A percentile compares a stretch with the other conserved stretches of the same genome.
These are phyloP conservation scores for Mergus octosetaceus DNA, from an alignment of 2,797 vertebrate species.

Conservation along the genomic window DNA sequence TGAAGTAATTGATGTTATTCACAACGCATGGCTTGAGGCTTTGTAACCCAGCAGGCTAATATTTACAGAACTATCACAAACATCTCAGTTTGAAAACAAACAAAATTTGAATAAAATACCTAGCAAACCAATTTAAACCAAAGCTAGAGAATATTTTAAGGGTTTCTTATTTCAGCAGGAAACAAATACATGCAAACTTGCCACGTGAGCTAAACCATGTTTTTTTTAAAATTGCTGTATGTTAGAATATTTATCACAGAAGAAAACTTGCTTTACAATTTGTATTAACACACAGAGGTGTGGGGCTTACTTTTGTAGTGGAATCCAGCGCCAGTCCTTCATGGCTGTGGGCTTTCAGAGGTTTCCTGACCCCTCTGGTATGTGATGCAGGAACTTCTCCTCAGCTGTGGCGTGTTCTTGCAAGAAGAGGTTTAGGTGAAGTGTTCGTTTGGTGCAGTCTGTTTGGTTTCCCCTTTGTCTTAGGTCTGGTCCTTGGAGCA, in stretches of 20 bases:
- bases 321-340: conserved; percentile 87
- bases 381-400: not conserved
- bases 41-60: not conserved
- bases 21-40: rapidly evolving
- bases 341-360: conserved; percentile 34
- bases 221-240: not conserved
- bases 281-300: not conserved
- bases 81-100: not conserved
- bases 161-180: not conserved
- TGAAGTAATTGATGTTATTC: rapidly evolving
- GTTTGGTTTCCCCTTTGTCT: not conserved
- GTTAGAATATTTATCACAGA: not conserved
- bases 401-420: not conserved
- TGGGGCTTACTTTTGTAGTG: conserved; percentile 82
- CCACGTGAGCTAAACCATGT: not conserved
- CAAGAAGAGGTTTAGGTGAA: not conserved
- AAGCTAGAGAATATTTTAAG: not conserved
- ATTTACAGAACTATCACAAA: not conserved
- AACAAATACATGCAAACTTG: not conserved
- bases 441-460: rapidly evolving
- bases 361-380: not conserved
- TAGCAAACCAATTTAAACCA: not conserved
- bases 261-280: not conserved
- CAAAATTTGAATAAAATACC: not conserved
- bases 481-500: conserved; percentile 98